phyloP scores from a whole-genome alignment of 2,888 invertebrate genomes.

The Philhelius pedissequus region DNA sequence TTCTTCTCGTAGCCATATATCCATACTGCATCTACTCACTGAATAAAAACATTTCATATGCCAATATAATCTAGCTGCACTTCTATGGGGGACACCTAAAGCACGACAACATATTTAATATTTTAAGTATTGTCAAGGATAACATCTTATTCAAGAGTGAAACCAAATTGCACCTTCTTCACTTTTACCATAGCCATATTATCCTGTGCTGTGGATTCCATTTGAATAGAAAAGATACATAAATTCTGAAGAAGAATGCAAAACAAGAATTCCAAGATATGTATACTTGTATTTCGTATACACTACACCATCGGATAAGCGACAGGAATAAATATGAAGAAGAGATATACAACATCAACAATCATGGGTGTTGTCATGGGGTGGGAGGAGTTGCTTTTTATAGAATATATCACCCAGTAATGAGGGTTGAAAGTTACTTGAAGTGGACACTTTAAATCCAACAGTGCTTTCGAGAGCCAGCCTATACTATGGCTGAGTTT shows the following conservation, averaged over 20 bases:
- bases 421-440: slow-evolving; percentile 68
- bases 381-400: neutral
- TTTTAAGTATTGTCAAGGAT: slow-evolving; percentile 55
- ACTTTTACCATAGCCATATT: slow-evolving; percentile 37
- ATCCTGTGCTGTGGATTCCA: slow-evolving; percentile 28
- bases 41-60: slow-evolving; percentile 12
- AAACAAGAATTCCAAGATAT: slow-evolving; percentile 21
- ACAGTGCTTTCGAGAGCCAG: slow-evolving; percentile 53
- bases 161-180: slow-evolving; percentile 62
- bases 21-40: neutral
- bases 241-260: slow-evolving; percentile 36
- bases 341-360: slow-evolving; percentile 7
- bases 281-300: neutral
- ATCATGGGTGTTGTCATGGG: neutral
- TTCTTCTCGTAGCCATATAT: neutral
- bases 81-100: slow-evolving; percentile 31
- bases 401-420: slow-evolving; percentile 63
- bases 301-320: neutral
- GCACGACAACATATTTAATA: slow-evolving; percentile 50
- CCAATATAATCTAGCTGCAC: slow-evolving; percentile 29
- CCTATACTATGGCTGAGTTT: neutral
- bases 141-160: slow-evolving; percentile 53
- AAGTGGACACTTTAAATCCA: slow-evolving; percentile 65
- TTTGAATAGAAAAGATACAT: slow-evolving; percentile 41
- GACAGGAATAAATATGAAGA: neutral